Evolutionary conservation across 2,888 invertebrate genomes (phyloP), one percentile per base, ranked within the genome.

Genomic region (Pediacus dermestoides): DNA sequence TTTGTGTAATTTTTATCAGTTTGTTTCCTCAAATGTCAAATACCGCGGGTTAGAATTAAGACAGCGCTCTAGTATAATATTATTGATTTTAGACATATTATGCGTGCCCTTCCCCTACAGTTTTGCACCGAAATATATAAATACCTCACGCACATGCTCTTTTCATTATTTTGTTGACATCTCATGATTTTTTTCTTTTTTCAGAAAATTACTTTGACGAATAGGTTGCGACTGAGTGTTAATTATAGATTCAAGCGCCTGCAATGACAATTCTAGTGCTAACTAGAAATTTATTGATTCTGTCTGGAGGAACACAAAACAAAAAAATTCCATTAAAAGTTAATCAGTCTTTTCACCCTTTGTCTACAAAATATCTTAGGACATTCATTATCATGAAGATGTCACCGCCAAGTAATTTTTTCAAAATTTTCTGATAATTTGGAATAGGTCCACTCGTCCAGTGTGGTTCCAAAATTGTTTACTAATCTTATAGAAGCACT

Each of bases 1-100:
- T 18, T 31, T 21, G 10, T 13, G 13, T 27, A 7, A 23, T 18
- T 25, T 30, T 32, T 30, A 16, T 12, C 12, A 27, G 37, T 21
- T 36, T 42, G n/a, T 31, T 16, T 34, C 37, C 42, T 46, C 44
- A 44, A 52, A 57, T 43, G 57, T 57, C 55, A 53, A 55, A 57
- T 49, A 51, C 39, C 46, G 48, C 46, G 47, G 43, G 47, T 42
- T 25, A 10, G 28, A 11, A 10, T 12, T 28, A 60, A 60, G 53
- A 53, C 57, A 58, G 63, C 60, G 60, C 59, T 58, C 53, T 56
- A 55, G 56, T 55, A 59, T 57, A 62, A 59, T 63, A 57, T 64
- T 67, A 67, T 67, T 66, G 67, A 67, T 67, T 67, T 67, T 66
- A 62, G 62, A 46, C 46, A 44, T 49, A 46, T 45, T 45, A 46